A percentile compares a stretch with the other conserved stretches of the same genome.
Conservation (phyloP, 2,113 vertebrate genomes). For the Podarcis cretensis region DNA sequence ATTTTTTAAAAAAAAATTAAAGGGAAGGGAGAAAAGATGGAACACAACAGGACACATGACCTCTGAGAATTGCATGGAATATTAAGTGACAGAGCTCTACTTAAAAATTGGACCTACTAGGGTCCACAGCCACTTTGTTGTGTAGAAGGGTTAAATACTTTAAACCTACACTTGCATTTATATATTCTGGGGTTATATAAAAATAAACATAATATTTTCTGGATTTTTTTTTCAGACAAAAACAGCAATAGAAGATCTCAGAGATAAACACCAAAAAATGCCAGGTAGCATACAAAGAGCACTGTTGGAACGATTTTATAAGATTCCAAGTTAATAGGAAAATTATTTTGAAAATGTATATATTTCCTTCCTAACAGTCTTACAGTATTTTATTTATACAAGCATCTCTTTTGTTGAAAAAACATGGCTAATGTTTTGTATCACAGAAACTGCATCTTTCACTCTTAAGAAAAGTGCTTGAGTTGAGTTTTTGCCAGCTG, state of each 20-base stretch:
- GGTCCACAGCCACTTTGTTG: too few species aligned
- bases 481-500: neutral
- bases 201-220: neutral
- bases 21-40: too few species aligned
- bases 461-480: neutral
- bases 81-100: too few species aligned
- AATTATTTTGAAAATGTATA: neutral
- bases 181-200: neutral
- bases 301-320: constrained; percentile 81
- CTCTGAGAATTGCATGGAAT: too few species aligned
- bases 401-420: neutral
- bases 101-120: too few species aligned
- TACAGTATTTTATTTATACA: neutral
- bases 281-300: constrained; percentile 88
- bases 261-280: constrained; percentile 87
- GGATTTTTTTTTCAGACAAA: constrained; percentile 79
- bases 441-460: neutral
- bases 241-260: constrained; percentile 84
- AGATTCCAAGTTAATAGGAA: constrained; percentile 65
- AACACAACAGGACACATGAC: too few species aligned
- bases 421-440: too few species aligned
- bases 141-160: neutral
- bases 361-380: neutral
- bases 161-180: neutral
- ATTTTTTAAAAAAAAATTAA: too few species aligned